These are phyloP conservation scores for Macrobrachium nipponense DNA, from an alignment of 1,140 invertebrate species.

Conservation along the genomic window DNA sequence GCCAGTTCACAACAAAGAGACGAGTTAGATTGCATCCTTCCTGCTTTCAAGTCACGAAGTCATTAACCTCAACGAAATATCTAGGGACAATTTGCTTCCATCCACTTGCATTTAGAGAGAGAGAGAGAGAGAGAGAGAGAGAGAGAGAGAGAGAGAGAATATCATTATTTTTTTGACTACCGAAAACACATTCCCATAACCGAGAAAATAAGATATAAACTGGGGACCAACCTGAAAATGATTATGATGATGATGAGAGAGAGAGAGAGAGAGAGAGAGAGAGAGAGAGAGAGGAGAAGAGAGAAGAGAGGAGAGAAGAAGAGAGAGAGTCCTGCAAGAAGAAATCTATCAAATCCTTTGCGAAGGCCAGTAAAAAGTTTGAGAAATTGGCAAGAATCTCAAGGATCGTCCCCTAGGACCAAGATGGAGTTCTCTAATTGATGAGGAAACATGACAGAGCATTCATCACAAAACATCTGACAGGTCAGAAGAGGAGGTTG, in stretches of 20 bases:
- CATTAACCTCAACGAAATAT: too few relatives aligned
- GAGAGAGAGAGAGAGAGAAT: background rate
- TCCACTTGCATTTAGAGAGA: too few relatives aligned
- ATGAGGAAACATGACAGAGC: too few relatives aligned
- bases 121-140: background rate
- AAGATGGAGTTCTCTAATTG: background rate
- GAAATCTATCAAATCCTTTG: background rate
- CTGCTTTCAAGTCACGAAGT: too few relatives aligned
- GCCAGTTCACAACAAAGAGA: background rate
- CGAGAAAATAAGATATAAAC: background rate
- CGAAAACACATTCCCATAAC: too few relatives aligned
- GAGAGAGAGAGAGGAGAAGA: background rate
- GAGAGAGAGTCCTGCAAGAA: background rate
- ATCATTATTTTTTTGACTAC: too few relatives aligned
- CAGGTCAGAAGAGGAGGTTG: too few relatives aligned
- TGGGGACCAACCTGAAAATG: too few relatives aligned
- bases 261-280: constrained; percentile 1
- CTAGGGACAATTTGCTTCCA: too few relatives aligned
- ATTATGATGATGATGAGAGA: background rate
- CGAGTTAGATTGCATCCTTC: too few relatives aligned
- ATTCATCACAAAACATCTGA: too few relatives aligned
- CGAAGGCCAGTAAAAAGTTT: background rate
- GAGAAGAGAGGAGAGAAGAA: background rate
- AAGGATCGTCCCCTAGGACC: too few relatives aligned
- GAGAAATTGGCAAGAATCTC: background rate